Evolutionary conservation across 2,797 vertebrate species (phyloP), one percentile per base, ranked within the genome.

Genomic region (Spea hammondii): DNA sequence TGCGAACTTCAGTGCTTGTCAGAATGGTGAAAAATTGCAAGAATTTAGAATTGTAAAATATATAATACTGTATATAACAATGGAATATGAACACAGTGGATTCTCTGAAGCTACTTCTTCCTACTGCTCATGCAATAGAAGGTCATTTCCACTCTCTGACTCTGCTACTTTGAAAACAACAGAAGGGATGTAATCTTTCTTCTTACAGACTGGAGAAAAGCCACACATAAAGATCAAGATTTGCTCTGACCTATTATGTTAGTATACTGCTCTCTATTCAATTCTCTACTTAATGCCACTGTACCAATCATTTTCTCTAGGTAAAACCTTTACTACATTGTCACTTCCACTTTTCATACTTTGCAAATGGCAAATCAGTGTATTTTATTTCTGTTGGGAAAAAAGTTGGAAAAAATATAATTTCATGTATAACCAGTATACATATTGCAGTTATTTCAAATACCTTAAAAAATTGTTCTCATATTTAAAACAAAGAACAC

Each of bases 91-190:
- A 85, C 85, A 84, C 88, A 89, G 77, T 86, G 67, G 82, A 88
- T 88, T 88, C 82, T 71, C 75, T 87, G 83, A 85, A 84, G 87
- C 88, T 88, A 83, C 86, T 77, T 85, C 79, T 85, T 91, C 86
- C 86, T 79, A 86, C 70, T 84, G 85, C 83, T 88, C 72, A 72
- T 87, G 87, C 85, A 85, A 88, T 78, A 78, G 55, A 89, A 85
- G 87, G 84, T 91, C 88, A 90, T 73, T 89, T 90, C 85, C 84
- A 67, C 80, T 86, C 76, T 84, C 79, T 83, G 84, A 88, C 83
- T 88, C 77, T 66, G 81, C 54, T 67, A 83, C 87, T 91, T 90
- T 90, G 86, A 90, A 88, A 85, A 85, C 74, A 79, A 82, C 84
- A 81, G 60, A 77, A 85, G 88, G 85, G 84, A 89, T 80, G 14